phyloP scores from a whole-genome alignment of 1,140 invertebrate species.

The Philotrypesis tridentata region DNA sequence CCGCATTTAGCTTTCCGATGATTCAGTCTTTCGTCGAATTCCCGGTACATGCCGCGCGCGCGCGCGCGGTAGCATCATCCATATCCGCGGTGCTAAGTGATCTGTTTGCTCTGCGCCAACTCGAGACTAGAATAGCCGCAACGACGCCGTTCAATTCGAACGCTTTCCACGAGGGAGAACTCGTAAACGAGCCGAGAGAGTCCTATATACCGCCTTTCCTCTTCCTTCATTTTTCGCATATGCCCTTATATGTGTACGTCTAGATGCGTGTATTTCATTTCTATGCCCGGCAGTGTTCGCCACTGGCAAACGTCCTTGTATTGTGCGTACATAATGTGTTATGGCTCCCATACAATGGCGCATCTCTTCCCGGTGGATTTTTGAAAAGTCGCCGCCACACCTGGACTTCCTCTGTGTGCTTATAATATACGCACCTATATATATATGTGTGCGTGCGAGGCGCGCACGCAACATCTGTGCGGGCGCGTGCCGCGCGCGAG shows the following conservation, averaged over 20 bases:
- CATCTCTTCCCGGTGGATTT: conserved; percentile 39
- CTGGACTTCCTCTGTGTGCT: conserved; percentile 53
- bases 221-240: not conserved
- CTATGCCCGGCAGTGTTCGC: not conserved
- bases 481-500: conserved; percentile 11
- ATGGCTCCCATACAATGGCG: conserved; percentile 5
- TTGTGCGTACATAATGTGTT: too few relatives aligned
- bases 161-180: not conserved
- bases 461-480: conserved; percentile 51
- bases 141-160: not conserved
- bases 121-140: not conserved
- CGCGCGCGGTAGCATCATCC: conserved; percentile 39
- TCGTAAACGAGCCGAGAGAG: not conserved
- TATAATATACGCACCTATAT: too few relatives aligned
- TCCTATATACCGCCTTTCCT: not conserved
- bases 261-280: too few relatives aligned
- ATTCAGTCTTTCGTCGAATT: conserved; percentile 49
- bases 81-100: conserved; percentile 42
- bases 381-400: conserved; percentile 46
- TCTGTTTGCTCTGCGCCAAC: conserved; percentile 17
- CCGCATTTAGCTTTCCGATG: conserved; percentile 29
- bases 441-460: not conserved
- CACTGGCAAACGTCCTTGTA: not conserved
- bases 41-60: not conserved
- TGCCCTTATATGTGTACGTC: not conserved